These are phyloP conservation scores for Pseudomyrmex pallidus DNA, from an alignment of 1,140 invertebrate species.

Conservation along the genomic window DNA sequence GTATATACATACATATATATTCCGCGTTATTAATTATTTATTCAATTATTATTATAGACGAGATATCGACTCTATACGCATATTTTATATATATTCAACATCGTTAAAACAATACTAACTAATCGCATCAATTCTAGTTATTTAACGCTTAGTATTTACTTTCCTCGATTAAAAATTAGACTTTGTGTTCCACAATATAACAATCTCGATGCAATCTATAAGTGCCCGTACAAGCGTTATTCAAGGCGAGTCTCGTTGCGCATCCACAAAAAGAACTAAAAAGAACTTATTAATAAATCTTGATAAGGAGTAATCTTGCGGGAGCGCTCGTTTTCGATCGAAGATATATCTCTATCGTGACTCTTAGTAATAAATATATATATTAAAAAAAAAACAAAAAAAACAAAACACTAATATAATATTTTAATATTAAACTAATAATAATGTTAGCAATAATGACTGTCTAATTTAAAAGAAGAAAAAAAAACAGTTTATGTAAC, in stretches of 20 bases:
- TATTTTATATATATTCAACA: slow-evolving; percentile 9
- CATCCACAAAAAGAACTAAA: slow-evolving; percentile 43
- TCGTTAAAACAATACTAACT: slow-evolving; percentile 37
- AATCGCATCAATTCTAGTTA: slow-evolving; percentile 43
- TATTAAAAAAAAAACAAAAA: slow-evolving; percentile 31
- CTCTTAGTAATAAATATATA: slow-evolving; percentile 39
- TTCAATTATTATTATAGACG: slow-evolving; percentile 12
- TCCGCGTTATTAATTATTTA: slow-evolving; percentile 41
- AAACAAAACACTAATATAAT: slow-evolving; percentile 27
- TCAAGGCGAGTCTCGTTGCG: slow-evolving; percentile 46
- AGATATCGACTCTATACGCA: slow-evolving; percentile 1
- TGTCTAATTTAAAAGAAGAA: slow-evolving; percentile 43
- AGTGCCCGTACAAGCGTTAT: slow-evolving; percentile 56
- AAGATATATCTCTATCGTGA: slow-evolving; percentile 28
- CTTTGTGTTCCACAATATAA: slow-evolving; percentile 54
- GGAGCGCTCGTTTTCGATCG: slow-evolving; percentile 30
- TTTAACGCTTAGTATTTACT: slow-evolving; percentile 43
- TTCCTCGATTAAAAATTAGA: slow-evolving; percentile 40
- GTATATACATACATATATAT: slow-evolving; percentile 28
- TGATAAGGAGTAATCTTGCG: slow-evolving; percentile 38
- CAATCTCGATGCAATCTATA: slow-evolving; percentile 61
- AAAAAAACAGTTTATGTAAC: slow-evolving; percentile 25
- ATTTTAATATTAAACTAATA: slow-evolving; percentile 43
- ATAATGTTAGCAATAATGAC: slow-evolving; percentile 60
- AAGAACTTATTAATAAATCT: background rate